Conservation (phyloP, 2,113 vertebrate genomes). For the Trinectes maculatus region DNA sequence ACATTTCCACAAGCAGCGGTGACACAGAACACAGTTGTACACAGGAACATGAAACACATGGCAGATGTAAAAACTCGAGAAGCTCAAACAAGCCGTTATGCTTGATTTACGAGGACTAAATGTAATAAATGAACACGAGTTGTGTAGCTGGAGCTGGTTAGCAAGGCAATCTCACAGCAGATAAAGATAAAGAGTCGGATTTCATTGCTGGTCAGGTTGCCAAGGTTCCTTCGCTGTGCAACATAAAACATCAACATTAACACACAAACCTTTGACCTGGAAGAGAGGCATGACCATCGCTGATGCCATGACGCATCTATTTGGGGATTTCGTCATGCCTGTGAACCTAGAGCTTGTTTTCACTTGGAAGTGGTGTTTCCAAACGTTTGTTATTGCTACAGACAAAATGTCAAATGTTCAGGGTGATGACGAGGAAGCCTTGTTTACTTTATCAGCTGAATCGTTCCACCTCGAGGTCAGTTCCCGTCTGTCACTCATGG, state of each 20-base stretch:
- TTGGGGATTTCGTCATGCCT: constrained; percentile 30
- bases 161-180: constrained; percentile 61
- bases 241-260: constrained; percentile 62
- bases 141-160: constrained; percentile 71
- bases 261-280: constrained; percentile 37
- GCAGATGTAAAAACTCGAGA: constrained; percentile 67
- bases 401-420: constrained; percentile 26
- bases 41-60: constrained; percentile 47
- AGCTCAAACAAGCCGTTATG: constrained; percentile 35
- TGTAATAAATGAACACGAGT: constrained; percentile 69
- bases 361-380: background rate
- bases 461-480: constrained; percentile 31
- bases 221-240: constrained; percentile 63
- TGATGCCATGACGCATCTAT: constrained; percentile 26
- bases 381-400: no score
- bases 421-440: constrained; percentile 2
- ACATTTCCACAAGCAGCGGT: constrained; percentile 23
- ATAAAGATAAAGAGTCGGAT: constrained; percentile 66
- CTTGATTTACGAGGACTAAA: constrained; percentile 67
- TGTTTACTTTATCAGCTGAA: background rate
- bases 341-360: constrained; percentile 18
- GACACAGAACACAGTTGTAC: constrained; percentile 27
- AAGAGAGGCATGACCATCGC: constrained; percentile 33
- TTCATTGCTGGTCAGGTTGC: constrained; percentile 41
- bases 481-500: constrained; percentile 4